These are phyloP conservation scores for Spatula versicolor DNA, from an alignment of 2,797 vertebrate species.

Conservation along the genomic window DNA sequence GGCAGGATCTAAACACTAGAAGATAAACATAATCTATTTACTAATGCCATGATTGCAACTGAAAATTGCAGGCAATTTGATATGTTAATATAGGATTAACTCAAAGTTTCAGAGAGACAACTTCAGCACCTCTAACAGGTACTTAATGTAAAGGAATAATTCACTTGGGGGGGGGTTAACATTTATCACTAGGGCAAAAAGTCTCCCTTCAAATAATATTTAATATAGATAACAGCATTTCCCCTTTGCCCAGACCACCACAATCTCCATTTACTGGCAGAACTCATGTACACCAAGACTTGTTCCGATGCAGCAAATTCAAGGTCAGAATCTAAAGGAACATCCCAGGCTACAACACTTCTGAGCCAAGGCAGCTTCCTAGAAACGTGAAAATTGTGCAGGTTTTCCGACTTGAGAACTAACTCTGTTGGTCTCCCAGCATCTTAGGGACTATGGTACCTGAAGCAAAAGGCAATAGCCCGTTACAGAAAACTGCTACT, in stretches of 20 bases:
- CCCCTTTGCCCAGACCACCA: background rate
- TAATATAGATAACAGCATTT: too few relatives aligned
- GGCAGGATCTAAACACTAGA: conserved; percentile 6
- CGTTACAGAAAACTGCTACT: background rate
- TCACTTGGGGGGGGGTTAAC: background rate
- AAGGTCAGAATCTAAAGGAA: background rate
- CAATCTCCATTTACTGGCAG: too few relatives aligned
- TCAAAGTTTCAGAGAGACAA: background rate
- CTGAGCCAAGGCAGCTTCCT: background rate
- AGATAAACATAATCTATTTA: background rate
- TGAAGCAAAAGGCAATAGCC: background rate
- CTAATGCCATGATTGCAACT: background rate
- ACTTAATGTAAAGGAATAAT: background rate
- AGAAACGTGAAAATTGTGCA: background rate
- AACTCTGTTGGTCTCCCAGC: background rate
- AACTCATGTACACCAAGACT: background rate
- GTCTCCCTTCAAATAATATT: background rate
- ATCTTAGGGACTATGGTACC: background rate
- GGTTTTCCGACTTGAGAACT: background rate
- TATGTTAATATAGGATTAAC: too few relatives aligned
- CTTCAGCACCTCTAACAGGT: background rate
- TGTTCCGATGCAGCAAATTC: background rate
- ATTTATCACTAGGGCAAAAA: background rate
- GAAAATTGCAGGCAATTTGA: background rate
- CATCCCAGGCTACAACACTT: background rate